phyloP scores from a whole-genome alignment of 2,888 invertebrate species.

The Belgica antarctica region DNA sequence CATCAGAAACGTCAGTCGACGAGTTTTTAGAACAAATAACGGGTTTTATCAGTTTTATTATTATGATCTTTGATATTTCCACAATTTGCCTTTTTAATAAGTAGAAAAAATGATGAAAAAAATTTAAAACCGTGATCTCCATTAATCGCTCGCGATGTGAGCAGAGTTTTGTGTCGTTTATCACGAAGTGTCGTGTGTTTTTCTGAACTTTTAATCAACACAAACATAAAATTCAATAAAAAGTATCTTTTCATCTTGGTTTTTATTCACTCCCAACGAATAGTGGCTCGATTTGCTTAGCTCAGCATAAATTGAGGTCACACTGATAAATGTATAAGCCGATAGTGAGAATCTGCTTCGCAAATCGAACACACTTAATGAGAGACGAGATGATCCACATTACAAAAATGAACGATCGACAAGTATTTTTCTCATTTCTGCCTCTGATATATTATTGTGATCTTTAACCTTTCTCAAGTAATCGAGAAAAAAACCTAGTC shows the following conservation, averaged over 20 bases:
- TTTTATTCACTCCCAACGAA: not conserved
- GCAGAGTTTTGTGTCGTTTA: conserved; percentile 27
- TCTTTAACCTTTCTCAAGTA: not conserved
- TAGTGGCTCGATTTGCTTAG: conserved; percentile 19
- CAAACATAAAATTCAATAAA: too few relatives aligned
- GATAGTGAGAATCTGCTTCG: conserved; percentile 5
- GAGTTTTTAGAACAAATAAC: conserved; percentile 38
- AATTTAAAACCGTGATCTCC: too few relatives aligned
- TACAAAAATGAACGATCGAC: not conserved
- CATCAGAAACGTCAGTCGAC: too few relatives aligned
- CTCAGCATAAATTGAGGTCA: conserved; percentile 38
- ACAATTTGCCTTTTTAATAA: conserved; percentile 1
- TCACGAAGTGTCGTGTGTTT: conserved; percentile 18
- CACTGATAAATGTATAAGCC: conserved; percentile 24
- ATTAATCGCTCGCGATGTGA: not conserved
- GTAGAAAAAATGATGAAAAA: not conserved
- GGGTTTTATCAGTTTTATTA: conserved; percentile 43
- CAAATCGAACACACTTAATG: not conserved
- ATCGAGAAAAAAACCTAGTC: not conserved
- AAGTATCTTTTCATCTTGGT: conserved; percentile 19
- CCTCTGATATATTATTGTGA: conserved; percentile 11
- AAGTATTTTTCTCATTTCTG: not conserved
- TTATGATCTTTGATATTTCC: conserved; percentile 42
- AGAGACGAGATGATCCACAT: too few relatives aligned
- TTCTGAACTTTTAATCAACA: too few relatives aligned